A percentile compares a stretch with the other conserved stretches of the same genome.
Conservation (phyloP, 2,113 vertebrate genomes). For the Apeltes quadracus region DNA sequence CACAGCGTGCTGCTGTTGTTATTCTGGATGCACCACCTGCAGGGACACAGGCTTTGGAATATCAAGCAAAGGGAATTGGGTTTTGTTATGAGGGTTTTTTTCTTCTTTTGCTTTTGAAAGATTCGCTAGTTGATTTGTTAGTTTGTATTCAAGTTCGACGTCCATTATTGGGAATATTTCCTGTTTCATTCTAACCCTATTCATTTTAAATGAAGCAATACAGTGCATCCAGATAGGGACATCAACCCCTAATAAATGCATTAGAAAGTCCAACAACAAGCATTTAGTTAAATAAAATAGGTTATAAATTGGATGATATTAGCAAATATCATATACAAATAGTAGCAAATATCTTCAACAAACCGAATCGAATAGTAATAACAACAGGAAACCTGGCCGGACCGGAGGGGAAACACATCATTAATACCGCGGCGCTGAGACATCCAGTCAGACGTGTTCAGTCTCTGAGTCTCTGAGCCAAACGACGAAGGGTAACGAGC, state of each 20-base stretch:
- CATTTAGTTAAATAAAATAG: background rate
- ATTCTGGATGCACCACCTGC: background rate
- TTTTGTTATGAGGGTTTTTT: background rate
- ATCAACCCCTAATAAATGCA: too few species aligned
- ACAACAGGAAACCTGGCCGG: background rate
- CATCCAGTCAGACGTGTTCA: conserved; percentile 24
- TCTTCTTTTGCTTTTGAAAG: background rate
- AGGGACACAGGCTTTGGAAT: background rate
- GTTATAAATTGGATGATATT: too few species aligned
- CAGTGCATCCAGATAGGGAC: background rate
- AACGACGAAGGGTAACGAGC: conserved; percentile 51
- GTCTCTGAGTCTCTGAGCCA: conserved; percentile 28
- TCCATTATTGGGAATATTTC: background rate
- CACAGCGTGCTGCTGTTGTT: background rate
- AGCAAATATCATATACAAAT: too few species aligned
- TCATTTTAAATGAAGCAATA: background rate
- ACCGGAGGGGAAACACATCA: background rate
- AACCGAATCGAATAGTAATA: background rate
- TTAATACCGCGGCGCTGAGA: background rate
- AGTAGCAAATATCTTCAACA: too few species aligned
- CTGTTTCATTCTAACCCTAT: background rate
- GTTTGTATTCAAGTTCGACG: background rate
- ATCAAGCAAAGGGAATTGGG: background rate
- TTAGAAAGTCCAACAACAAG: background rate
- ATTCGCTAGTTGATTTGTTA: background rate